Conservation (phyloP, 1,140 invertebrate species). For the Lanistes nyassanus region DNA sequence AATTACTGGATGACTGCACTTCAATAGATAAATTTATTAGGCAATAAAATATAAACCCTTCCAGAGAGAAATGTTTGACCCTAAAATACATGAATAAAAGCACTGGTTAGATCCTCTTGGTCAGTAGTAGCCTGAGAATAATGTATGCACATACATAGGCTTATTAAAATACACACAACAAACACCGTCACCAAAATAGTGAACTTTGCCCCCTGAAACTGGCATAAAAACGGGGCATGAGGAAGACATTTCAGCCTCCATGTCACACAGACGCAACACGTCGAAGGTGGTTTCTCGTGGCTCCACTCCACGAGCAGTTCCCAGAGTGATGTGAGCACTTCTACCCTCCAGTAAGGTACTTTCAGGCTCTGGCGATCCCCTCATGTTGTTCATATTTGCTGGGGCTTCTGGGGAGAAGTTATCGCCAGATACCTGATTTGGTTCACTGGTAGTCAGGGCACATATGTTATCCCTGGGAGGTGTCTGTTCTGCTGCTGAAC, state of each 20-base stretch:
- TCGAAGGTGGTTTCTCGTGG: slow-evolving; percentile 40
- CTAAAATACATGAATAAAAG: not conserved
- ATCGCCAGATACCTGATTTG: too few relatives aligned
- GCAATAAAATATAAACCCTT: not conserved
- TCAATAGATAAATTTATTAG: not conserved
- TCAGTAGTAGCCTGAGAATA: slow-evolving; percentile 41
- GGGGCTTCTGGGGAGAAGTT: too few relatives aligned
- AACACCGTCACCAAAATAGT: slow-evolving; percentile 34
- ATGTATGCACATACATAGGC: slow-evolving; percentile 13
- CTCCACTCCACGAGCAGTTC: slow-evolving; percentile 30
- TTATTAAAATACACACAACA: slow-evolving; percentile 39
- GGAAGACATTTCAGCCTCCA: slow-evolving; percentile 24
- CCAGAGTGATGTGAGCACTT: slow-evolving; percentile 48
- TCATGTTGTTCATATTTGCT: too few relatives aligned
- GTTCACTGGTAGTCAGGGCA: too few relatives aligned
- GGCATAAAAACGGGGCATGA: slow-evolving; percentile 4
- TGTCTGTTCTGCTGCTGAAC: too few relatives aligned
- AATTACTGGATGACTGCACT: too few relatives aligned
- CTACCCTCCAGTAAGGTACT: slow-evolving; percentile 25
- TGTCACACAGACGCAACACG: slow-evolving; percentile 39
- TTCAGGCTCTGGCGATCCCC: too few relatives aligned
- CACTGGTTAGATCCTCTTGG: not conserved
- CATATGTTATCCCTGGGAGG: too few relatives aligned
- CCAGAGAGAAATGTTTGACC: not conserved
- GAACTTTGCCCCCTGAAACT: slow-evolving; percentile 25